phyloP scores from a whole-genome alignment of 2,797 vertebrate species.

The Limosa lapponica region DNA sequence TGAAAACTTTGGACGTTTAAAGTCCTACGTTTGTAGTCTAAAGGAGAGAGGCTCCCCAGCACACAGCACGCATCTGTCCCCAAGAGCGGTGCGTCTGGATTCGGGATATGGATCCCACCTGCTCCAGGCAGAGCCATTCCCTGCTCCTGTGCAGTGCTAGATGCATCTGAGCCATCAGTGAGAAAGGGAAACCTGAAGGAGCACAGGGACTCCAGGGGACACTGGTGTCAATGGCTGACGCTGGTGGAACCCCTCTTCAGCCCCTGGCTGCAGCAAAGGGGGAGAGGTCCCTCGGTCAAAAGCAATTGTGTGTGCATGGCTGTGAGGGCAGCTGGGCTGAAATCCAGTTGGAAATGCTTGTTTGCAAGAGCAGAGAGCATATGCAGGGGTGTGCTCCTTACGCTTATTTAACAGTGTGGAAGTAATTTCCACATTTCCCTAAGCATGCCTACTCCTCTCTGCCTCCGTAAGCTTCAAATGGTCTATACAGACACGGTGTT shows the following conservation, averaged over 20 bases:
- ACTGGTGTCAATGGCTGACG: neutral
- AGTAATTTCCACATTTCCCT: neutral
- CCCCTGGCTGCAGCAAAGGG: neutral
- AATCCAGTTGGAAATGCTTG: neutral
- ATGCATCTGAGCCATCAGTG: neutral
- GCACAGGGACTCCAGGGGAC: neutral
- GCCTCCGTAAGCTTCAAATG: rapidly evolving
- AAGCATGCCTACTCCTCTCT: neutral
- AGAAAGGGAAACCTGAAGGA: neutral
- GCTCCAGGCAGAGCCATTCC: neutral
- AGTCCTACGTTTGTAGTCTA: neutral
- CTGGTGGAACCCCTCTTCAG: neutral
- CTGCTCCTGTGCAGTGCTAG: neutral
- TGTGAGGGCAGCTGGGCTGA: neutral
- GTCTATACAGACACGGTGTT: neutral
- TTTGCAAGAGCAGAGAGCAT: neutral
- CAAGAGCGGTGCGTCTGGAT: rapidly evolving
- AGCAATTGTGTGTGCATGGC: neutral
- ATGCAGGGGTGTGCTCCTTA: neutral
- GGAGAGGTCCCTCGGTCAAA: neutral
- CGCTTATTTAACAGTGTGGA: rapidly evolving
- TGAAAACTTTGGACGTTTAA: neutral
- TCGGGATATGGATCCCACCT: neutral
- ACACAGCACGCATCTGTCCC: too few species aligned
- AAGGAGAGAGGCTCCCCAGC: neutral